Base-by-base conservation (phyloP, 2,113 vertebrate genomes). In the Neolamprologus devosi region DNA sequence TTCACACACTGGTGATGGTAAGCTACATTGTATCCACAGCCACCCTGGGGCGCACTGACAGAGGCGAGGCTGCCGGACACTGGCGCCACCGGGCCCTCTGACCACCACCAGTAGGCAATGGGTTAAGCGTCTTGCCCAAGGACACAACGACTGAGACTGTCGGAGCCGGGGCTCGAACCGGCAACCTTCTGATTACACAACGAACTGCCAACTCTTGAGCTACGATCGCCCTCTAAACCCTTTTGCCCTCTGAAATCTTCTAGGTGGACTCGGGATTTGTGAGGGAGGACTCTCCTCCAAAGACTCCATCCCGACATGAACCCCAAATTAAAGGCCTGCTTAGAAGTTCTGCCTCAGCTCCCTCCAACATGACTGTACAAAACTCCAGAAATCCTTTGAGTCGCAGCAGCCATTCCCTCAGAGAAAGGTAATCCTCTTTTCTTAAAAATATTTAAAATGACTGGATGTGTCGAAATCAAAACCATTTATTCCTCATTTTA, bases 401-500 rank as follows among this genome's bases (percentile, higher is more conserved):
- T 83, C 92, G 97, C 85, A 95, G 94, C 75, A 94, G 92, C 80
- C 95, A 93, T 42, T 97, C 98, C 94, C 97, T 98, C 87, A 97
- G 96, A 93, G 97, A 99, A 93, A 97, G 98, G 98, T 99, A 96
- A 86, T 28, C 47, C 17, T 21, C 3, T 45, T 86, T 12, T 8
- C 35, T 82, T 33, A 28, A 58, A 88, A 55, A 35, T 26, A 45
- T 65, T 28, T 42, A n/a, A 78, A 78, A 78, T 49, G 40, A 75
- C 16, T 78, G 28, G 2, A 19, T 73, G 23, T 49, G 13, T 57
- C 14, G 1, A 57, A 57, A 17, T 80, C 0, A 40, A 37, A 54
- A 80, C 51, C 23, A 28, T 0, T 58, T 1, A 45, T 1, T 73
- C 21, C 68, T 73, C 14, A 47, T 28, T 75, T 75, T 75, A 75